These are phyloP conservation scores for Trichoplusia ni DNA, from an alignment of 1,140 invertebrate species.

Conservation along the genomic window DNA sequence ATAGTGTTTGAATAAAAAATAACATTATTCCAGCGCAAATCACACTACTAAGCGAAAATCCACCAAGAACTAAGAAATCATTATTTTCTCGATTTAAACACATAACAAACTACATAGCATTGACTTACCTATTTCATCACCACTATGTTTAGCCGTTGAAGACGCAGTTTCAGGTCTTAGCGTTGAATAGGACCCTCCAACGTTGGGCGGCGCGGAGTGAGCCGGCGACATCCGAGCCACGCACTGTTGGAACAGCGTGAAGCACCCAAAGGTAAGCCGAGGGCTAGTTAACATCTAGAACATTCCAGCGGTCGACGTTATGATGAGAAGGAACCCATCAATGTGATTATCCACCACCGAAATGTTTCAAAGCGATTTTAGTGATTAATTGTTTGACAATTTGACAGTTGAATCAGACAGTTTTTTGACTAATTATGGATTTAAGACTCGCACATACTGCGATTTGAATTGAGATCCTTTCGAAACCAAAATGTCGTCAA, in stretches of 20 bases:
- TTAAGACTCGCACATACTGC: no score
- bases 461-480: no score
- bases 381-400: no score
- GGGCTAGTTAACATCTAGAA: slow-evolving; percentile 27
- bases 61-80: no score
- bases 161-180: slow-evolving; percentile 37
- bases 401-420: no score
- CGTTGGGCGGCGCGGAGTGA: slow-evolving; percentile 50
- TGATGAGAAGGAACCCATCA: neutral
- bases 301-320: slow-evolving; percentile 11
- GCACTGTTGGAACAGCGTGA: slow-evolving; percentile 34
- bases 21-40: no score
- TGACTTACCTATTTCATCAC: slow-evolving; percentile 52
- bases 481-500: no score
- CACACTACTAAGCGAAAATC: no score
- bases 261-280: slow-evolving; percentile 24
- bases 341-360: slow-evolving; percentile 10
- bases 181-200: slow-evolving; percentile 35
- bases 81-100: no score
- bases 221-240: slow-evolving; percentile 44
- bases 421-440: neutral
- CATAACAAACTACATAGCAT: neutral
- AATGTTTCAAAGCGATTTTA: slow-evolving; percentile 12
- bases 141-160: slow-evolving; percentile 33
- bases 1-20: no score